Evolutionary conservation across 2,797 vertebrate species (phyloP), one percentile per base, ranked within the genome.

Genomic region (Pangasius krempfi): DNA sequence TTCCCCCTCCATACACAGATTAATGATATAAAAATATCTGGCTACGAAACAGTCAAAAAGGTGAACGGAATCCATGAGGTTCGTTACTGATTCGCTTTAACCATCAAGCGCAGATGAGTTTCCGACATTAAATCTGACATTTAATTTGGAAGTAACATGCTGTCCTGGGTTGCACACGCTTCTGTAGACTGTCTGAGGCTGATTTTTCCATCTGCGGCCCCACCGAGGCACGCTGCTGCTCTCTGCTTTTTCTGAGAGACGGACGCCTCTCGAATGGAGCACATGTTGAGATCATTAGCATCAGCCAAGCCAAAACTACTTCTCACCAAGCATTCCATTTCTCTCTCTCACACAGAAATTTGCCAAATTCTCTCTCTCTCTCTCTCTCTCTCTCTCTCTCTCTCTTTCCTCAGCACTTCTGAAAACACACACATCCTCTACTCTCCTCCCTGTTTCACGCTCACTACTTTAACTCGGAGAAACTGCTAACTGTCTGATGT

Each of bases 201-300:
- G 88, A 66, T 91, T 93, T 94, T 94, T 94, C 94, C 93, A 94
- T 95, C 92, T 95, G 94, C 91, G 93, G 92, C 89, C 91, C 88
- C 90, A 92, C 92, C 89, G 47, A 91, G 92, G 92, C 92, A 92
- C 82, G 94, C 92, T 93, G 92, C 95, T 68, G 82, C 94, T 94
- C 95, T 95, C 94, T 94, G 94, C 94, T 94, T 92, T 94, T 95
- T 84, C 82, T 93, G 92, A 91, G 93, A 91, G 92, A 95, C 91
- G 94, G 94, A 96, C 94, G 95, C 94, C 92, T 94, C 93, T 94
- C 92, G 92, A 92, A 92, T 94, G 90, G 89, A 94, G 94, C 95
- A 95, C 95, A 96, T 96, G 95, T 95, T 95, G 95, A 95, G 95
- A 95, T 96, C 95, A 95, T 96, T 96, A 95, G 94, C 94, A 94